These are phyloP conservation scores for Tetragonisca angustula DNA, from an alignment of 2,888 invertebrate genomes.

Conservation along the genomic window DNA sequence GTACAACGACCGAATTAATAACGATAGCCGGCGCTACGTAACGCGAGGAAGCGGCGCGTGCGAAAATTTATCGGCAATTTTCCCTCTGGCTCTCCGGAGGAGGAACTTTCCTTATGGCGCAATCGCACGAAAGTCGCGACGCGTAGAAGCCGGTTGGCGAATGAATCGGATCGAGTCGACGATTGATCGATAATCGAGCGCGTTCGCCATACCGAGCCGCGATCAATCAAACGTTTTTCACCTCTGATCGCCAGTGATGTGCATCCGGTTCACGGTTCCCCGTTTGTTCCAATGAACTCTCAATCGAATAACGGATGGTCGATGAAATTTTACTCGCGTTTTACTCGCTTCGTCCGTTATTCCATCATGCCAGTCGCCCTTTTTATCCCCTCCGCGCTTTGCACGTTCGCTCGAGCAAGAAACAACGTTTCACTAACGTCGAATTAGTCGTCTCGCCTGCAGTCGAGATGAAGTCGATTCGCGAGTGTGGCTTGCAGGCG, in stretches of 20 bases:
- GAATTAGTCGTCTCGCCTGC: too few relatives aligned
- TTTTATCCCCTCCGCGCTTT: neutral
- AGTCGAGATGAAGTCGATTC: too few relatives aligned
- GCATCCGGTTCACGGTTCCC: neutral
- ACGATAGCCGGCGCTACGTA: conserved; percentile 27
- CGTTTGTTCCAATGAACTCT: neutral
- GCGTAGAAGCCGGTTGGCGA: conserved; percentile 2
- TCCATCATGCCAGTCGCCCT: too few relatives aligned
- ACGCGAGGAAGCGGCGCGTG: conserved; percentile 50
- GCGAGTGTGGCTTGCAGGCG: too few relatives aligned
- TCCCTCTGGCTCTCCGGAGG: conserved; percentile 28
- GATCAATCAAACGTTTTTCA: neutral
- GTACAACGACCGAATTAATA: conserved; percentile 59
- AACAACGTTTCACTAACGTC: too few relatives aligned
- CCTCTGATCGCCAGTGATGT: neutral
- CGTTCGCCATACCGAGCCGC: neutral
- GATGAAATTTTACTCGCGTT: neutral
- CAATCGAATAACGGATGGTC: neutral
- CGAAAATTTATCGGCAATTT: conserved; percentile 58
- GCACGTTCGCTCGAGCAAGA: too few relatives aligned
- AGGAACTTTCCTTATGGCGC: conserved; percentile 48
- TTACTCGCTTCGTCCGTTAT: neutral
- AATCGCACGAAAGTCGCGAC: conserved; percentile 33
- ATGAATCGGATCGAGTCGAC: conserved; percentile 27
- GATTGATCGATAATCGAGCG: neutral